Evolutionary conservation across 2,888 invertebrate species (phyloP).

Genomic region (Chrysolina oricalcia): DNA sequence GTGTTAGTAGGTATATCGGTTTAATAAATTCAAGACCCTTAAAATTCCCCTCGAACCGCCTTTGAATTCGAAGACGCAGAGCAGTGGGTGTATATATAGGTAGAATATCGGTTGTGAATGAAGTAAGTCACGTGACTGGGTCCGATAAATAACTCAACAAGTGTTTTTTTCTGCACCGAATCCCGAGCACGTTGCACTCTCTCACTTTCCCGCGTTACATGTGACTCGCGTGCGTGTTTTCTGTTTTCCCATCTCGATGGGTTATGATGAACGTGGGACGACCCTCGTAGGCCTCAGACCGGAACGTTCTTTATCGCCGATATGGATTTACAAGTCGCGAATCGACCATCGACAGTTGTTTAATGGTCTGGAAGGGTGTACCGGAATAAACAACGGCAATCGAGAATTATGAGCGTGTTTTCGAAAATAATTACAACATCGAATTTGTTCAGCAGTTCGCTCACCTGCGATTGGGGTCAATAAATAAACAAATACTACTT

Average conservation of each 20-base stretch:
- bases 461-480: too few species aligned
- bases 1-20: background rate
- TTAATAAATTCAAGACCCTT: background rate
- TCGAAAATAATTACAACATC: too few species aligned
- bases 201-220: constrained; percentile 11
- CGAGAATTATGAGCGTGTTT: too few species aligned
- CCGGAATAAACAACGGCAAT: background rate
- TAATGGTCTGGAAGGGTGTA: background rate
- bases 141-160: constrained; percentile 16
- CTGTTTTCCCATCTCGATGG: constrained; percentile 5
- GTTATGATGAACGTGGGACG: constrained; percentile 17
- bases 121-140: constrained; percentile 14
- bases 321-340: constrained; percentile 18
- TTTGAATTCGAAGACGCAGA: background rate
- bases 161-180: constrained; percentile 8
- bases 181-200: constrained; percentile 4
- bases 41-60: background rate
- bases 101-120: constrained; percentile 22
- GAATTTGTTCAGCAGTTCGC: too few species aligned
- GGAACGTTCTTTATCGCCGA: constrained; percentile 5
- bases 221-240: constrained; percentile 19
- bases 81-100: background rate
- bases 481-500: too few species aligned
- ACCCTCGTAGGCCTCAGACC: background rate
- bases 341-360: constrained; percentile 11